A percentile compares a stretch with the other conserved stretches of the same genome.
phyloP scores from a whole-genome alignment of 2,113 vertebrate species.

The Neogobius melanostomus region DNA sequence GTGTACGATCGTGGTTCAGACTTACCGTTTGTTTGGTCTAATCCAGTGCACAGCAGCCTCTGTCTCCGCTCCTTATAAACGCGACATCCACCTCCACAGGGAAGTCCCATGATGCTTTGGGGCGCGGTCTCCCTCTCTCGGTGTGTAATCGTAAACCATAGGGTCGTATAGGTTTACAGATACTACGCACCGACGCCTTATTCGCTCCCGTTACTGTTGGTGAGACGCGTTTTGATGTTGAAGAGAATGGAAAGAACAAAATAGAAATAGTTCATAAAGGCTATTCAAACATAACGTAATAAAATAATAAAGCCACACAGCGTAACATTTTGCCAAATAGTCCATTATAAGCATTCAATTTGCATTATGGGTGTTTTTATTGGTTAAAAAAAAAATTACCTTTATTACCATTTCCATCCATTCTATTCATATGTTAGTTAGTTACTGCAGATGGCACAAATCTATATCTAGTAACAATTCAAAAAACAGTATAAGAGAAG shows the following conservation, averaged over 20 bases:
- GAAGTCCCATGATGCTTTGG: conserved; percentile 5
- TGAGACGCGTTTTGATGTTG: background rate
- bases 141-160: background rate
- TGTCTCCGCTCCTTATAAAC: background rate
- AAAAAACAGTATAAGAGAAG: too few species aligned
- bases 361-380: too few species aligned
- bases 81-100: background rate
- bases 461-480: too few species aligned
- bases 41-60: background rate
- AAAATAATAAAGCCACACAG: too few species aligned
- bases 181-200: background rate
- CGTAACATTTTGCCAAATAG: too few species aligned
- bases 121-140: background rate
- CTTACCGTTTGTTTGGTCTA: background rate
- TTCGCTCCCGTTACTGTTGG: background rate
- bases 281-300: too few species aligned
- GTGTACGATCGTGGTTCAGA: background rate
- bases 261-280: too few species aligned
- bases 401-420: too few species aligned
- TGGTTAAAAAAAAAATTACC: too few species aligned
- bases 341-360: too few species aligned
- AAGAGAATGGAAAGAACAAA: background rate
- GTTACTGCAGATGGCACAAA: too few species aligned
- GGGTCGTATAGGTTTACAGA: background rate
- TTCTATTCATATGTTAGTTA: too few species aligned